Conservation (phyloP, 2,113 vertebrate species). For the Scomber scombrus region DNA sequence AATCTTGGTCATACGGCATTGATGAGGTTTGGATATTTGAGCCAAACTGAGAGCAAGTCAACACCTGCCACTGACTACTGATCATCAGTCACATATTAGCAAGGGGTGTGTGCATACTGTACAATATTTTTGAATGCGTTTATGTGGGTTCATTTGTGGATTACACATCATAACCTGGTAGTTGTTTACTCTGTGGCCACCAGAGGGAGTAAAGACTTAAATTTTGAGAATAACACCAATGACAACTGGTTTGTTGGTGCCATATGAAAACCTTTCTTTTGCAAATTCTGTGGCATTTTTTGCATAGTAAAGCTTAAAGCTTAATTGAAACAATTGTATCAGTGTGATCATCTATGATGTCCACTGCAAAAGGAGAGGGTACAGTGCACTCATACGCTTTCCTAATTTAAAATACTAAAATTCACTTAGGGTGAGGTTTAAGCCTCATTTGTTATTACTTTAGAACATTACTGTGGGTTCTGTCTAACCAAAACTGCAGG, state of each 20-base stretch:
- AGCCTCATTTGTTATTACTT: background rate
- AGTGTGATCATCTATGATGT: background rate
- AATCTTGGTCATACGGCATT: slow-evolving; percentile 26
- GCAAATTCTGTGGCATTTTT: background rate
- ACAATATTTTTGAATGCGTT: slow-evolving; percentile 3
- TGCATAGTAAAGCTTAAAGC: background rate
- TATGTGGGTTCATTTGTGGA: slow-evolving; percentile 24
- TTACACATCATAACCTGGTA: background rate
- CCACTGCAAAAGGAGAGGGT: background rate
- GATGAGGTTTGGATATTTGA: slow-evolving; percentile 63
- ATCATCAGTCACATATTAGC: slow-evolving; percentile 23
- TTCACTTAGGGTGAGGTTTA: background rate
- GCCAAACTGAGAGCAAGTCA: slow-evolving; percentile 44
- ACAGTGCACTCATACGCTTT: background rate
- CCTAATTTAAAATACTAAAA: background rate
- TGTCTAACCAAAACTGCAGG: no score
- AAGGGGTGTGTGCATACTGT: slow-evolving; percentile 1
- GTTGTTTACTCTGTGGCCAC: slow-evolving; percentile 35
- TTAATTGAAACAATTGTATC: background rate
- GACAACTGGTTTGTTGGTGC: background rate
- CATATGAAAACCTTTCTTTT: background rate
- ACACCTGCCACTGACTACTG: slow-evolving; percentile 37
- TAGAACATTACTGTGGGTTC: background rate
- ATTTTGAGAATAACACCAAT: background rate
- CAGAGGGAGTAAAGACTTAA: slow-evolving; percentile 53